Base-by-base conservation (phyloP, 2,113 vertebrate genomes). In the Gadus macrocephalus region DNA sequence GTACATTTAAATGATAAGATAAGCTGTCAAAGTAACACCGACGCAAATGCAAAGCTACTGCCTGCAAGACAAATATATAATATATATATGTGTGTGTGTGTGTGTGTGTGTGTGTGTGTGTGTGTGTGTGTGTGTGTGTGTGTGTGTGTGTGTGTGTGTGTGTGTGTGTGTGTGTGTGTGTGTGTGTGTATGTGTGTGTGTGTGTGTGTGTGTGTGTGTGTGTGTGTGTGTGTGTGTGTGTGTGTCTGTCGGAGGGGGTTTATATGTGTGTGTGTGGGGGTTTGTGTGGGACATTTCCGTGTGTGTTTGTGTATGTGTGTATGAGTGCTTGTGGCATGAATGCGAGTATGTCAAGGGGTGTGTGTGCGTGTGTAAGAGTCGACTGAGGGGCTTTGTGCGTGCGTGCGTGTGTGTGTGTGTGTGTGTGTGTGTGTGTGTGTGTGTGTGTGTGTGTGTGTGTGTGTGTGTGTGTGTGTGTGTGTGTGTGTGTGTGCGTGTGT, bases 31-130 rank as follows among this genome's bases (percentile, higher is more conserved):
- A 66, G 66, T 19, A 71, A 73, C 42, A 42, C 38, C 64, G 56
- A 58, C 63, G 62, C 42, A 17, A 15, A 74, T 38, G 56, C 56
- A 69, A 31, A 38, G 68, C 59, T 60, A 62, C 64, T 14, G 14
- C 17, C 71, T 71, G 67, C 53, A 70, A 71, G 67, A 70, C 15
- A 80, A 64, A 65, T 70, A 63, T 27, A 78, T 70, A 71, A 74
- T 77, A 63, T 25, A 4, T 20, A n/a, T 60, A 6, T 20, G 16
- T 60, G 58, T 60, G 19, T n/a, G 58, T 60, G 58, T 60, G 58
- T 62, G 19, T 62, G 9, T 62, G 60, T 62, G 20, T 20, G 60
- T 62, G 11, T 25, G 20, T 62, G 19, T 62, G 12, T 25, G 2
- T 62, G 20, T 25, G 20, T 62, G 19, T 62, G 12, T 25, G 2